Evolutionary conservation across 1,140 invertebrate species (phyloP).

Genomic region (Magallana angulata): DNA sequence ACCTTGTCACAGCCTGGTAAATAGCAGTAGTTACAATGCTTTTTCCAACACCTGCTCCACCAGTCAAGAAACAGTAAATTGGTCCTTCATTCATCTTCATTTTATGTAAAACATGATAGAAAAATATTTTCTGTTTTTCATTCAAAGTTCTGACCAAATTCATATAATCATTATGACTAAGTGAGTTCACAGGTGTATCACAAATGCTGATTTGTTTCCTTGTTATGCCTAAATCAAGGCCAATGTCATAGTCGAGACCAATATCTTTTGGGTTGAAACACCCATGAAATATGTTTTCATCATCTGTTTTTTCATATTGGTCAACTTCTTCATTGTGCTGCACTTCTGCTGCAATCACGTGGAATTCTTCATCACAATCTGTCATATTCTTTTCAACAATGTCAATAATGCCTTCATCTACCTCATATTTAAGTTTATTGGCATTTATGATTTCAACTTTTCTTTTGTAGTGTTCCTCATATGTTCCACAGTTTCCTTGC

Average conservation of each 20-base stretch:
- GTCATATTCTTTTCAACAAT: not conserved
- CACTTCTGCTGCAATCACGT: conserved; percentile 19
- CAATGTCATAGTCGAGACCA: conserved; percentile 44
- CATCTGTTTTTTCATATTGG: not conserved
- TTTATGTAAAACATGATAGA: conserved; percentile 50
- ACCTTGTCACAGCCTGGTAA: conserved; percentile 50
- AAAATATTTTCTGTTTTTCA: conserved; percentile 48
- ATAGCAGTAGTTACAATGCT: conserved; percentile 53
- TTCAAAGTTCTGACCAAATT: conserved; percentile 30
- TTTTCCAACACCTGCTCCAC: conserved; percentile 65
- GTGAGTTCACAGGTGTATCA: not conserved
- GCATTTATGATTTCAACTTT: not conserved
- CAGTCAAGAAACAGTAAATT: conserved; percentile 46
- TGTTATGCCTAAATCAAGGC: conserved; percentile 43
- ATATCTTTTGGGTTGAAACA: not conserved
- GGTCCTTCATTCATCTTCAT: conserved; percentile 38
- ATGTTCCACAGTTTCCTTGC: conserved; percentile 24
- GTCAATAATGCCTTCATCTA: conserved; percentile 17
- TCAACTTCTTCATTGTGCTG: conserved; percentile 38
- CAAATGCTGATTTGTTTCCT: not conserved
- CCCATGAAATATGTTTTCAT: conserved; percentile 21
- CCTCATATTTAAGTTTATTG: conserved; percentile 32
- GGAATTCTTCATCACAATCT: not conserved
- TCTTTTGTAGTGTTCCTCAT: conserved; percentile 18
- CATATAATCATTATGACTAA: conserved; percentile 46